phyloP scores from a whole-genome alignment of 2,888 invertebrate species.

The Autographa pulchrina region DNA sequence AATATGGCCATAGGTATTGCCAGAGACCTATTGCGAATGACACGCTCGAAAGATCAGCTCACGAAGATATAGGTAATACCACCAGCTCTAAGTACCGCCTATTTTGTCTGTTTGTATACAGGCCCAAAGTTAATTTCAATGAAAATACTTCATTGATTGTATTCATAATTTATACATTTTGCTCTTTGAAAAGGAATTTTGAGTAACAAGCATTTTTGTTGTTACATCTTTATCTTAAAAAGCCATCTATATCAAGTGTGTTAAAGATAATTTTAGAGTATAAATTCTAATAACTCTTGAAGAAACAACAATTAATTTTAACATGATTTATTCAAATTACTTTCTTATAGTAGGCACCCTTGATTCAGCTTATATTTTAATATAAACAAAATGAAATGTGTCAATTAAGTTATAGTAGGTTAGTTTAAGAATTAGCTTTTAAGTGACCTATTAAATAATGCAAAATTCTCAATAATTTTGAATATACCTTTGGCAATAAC shows the following conservation, averaged over 20 bases:
- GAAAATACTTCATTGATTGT: not conserved
- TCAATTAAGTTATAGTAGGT: slow-evolving; percentile 50
- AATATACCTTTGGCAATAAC: slow-evolving; percentile 44
- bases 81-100: not conserved
- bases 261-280: not conserved
- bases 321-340: slow-evolving; percentile 50
- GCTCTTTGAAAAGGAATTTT: not conserved
- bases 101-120: not conserved
- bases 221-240: slow-evolving; percentile 7
- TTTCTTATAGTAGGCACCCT: slow-evolving; percentile 76
- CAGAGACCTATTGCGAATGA: slow-evolving; percentile 21
- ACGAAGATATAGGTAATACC: not conserved
- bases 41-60: not conserved
- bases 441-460: not conserved
- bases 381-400: slow-evolving; percentile 64
- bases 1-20: slow-evolving; percentile 61
- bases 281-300: slow-evolving; percentile 32
- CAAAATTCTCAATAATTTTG: slow-evolving; percentile 19
- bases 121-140: not conserved
- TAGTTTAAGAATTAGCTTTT: slow-evolving; percentile 10
- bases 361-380: slow-evolving; percentile 80
- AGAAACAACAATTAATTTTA: slow-evolving; percentile 35
- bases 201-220: not conserved
- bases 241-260: slow-evolving; percentile 10
- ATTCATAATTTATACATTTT: not conserved